A percentile compares a stretch with the other conserved stretches of the same genome.
These are phyloP conservation scores for Boloria euphrosyne DNA, from an alignment of 2,888 invertebrate species.

Conservation along the genomic window DNA sequence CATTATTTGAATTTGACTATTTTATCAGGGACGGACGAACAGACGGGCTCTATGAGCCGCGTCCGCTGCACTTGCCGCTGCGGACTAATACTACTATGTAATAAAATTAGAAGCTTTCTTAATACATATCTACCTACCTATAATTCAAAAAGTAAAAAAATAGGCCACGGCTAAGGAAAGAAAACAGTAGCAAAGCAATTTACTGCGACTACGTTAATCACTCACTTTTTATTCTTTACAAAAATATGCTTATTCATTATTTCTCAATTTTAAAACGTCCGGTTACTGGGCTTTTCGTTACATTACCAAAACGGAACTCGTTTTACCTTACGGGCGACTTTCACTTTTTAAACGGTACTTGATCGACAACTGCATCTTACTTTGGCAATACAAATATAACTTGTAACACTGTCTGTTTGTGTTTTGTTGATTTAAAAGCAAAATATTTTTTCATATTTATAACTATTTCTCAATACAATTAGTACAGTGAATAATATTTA, in stretches of 20 bases:
- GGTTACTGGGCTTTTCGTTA: conserved; percentile 35
- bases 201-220: neutral
- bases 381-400: conserved; percentile 15
- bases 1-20: too few species aligned
- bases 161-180: neutral
- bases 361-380: conserved; percentile 39
- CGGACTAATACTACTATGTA: too few species aligned
- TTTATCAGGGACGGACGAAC: too few species aligned
- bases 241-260: conserved; percentile 11
- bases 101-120: neutral
- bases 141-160: too few species aligned
- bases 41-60: too few species aligned
- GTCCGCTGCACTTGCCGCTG: too few species aligned
- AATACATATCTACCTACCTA: neutral
- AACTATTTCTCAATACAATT: too few species aligned
- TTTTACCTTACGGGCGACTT: conserved; percentile 47
- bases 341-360: conserved; percentile 48
- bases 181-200: neutral
- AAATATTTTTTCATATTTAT: too few species aligned
- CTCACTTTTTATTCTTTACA: neutral
- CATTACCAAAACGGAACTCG: conserved; percentile 51
- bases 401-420: neutral
- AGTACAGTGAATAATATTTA: too few species aligned
- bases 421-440: neutral
- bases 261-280: conserved; percentile 11